These are phyloP conservation scores for Drosophila vallismaia DNA, from an alignment of 2,888 invertebrate genomes.

Conservation along the genomic window DNA sequence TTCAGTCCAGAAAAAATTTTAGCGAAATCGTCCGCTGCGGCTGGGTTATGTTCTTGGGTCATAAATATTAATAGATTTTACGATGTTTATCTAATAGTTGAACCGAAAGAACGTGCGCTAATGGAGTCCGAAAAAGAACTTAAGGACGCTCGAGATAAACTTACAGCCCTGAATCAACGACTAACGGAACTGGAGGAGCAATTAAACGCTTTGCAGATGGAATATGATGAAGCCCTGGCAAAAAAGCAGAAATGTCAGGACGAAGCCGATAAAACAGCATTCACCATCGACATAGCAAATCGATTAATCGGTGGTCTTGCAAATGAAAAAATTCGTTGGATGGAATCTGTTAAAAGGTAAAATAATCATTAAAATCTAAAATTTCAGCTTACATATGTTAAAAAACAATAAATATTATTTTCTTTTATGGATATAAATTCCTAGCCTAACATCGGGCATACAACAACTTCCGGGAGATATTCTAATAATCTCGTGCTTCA, in stretches of 20 bases:
- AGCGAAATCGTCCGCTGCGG: conserved; percentile 95
- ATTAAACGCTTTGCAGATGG: conserved; percentile 89
- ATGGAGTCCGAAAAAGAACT: conserved; percentile 93
- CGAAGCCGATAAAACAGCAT: conserved; percentile 95
- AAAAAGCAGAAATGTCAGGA: conserved; percentile 96
- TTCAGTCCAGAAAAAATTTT: conserved; percentile 93
- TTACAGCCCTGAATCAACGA: conserved; percentile 90
- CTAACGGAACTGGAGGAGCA: conserved; percentile 89
- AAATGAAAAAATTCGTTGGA: conserved; percentile 95
- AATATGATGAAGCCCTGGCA: conserved; percentile 93
- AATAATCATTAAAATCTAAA: background rate
- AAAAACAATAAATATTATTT: no score
- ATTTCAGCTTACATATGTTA: no score
- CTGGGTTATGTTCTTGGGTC: conserved; percentile 97
- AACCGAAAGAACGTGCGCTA: conserved; percentile 94
- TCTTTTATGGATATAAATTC: no score
- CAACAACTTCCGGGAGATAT: no score
- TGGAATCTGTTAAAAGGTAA: conserved; percentile 86
- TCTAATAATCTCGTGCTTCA: no score
- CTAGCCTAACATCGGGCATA: no score
- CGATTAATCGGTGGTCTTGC: conserved; percentile 95
- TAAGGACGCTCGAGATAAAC: conserved; percentile 91
- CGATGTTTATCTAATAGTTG: conserved; percentile 95
- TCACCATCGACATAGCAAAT: conserved; percentile 95
- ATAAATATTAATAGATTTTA: conserved; percentile 95